Evolutionary conservation across 2,113 vertebrate genomes (phyloP).

Genomic region (Pteropus alecto): DNA sequence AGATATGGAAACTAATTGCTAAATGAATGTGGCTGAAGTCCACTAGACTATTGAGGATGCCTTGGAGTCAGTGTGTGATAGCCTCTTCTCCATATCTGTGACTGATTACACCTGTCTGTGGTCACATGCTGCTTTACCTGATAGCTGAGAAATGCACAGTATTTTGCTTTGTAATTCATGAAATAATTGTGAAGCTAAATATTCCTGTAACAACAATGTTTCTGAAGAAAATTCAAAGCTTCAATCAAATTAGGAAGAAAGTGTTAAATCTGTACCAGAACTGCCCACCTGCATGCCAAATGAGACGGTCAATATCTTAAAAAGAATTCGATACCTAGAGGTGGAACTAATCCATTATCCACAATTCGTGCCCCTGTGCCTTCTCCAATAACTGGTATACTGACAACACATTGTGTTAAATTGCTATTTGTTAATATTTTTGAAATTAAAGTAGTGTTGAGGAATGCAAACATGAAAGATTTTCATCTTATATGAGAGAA

Average conservation of each 20-base stretch:
- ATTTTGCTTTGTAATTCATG: background rate
- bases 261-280: background rate
- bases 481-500: background rate
- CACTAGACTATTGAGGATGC: background rate
- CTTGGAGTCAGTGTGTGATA: background rate
- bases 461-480: background rate
- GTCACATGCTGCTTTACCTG: background rate
- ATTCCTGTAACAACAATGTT: conserved; percentile 30
- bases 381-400: background rate
- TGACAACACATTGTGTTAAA: background rate
- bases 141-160: background rate
- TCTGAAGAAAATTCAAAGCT: conserved; percentile 25
- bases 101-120: background rate
- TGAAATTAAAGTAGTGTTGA: background rate
- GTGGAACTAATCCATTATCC: background rate
- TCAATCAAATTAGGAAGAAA: conserved; percentile 12
- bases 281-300: background rate
- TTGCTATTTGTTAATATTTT: background rate
- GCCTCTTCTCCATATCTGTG: background rate
- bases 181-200: background rate
- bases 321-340: background rate
- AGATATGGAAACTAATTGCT: conserved; percentile 24
- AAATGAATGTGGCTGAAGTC: background rate
- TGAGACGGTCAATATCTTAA: background rate
- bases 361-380: background rate